Base-by-base conservation (phyloP, 1,140 invertebrate genomes). In the Geopemphigus sp. region DNA sequence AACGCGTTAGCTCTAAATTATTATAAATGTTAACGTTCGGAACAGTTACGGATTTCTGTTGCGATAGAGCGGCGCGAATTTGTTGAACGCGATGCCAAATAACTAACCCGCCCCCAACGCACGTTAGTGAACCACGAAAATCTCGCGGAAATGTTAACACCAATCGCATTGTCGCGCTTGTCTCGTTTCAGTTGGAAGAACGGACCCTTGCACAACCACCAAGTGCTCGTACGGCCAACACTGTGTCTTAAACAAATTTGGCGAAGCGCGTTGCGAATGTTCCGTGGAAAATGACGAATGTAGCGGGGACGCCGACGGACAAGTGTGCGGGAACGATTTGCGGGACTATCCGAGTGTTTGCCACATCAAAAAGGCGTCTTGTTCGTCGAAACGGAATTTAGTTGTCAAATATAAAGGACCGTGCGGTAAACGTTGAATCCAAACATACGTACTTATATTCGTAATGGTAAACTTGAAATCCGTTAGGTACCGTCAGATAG, bases 391-490 rank as follows among this genome's bases (percentile, higher is more conserved):
- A 81, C 88, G 87, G 72, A 93, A 94, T 85, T 92, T 97, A 83
- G 91, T 90, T n/a, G 89, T 95, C 83, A 94, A 93, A 84, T 96
- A 93, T 86, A 89, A 89, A 80, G 95, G 95, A 61, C 94, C 93
- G 88, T 97, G 95, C 86, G 94, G 95, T 97, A 86, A 91, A 92
- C 90, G 82, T 50, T 39, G 8, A 39, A 39, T 39, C 32, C 3
- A 39, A 39, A 39, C 8, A 39, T 39, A n/a, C n/a, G n/a, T 39
- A 39, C 8, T 39, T 4, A 39, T 39, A 39, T 39, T 39, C 32
- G 8, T 39, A 8, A 4, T 8, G 8, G 3, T 8, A 39, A 39
- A 39, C 3, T 39, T 8, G 32, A 39, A 39, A 39, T 39, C 32
- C 32, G 32, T 39, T 39, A 3, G 8, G 8, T 39, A 39, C 3